Base-by-base conservation (phyloP, 2,797 vertebrate species). In the Heliangelus exortis region DNA sequence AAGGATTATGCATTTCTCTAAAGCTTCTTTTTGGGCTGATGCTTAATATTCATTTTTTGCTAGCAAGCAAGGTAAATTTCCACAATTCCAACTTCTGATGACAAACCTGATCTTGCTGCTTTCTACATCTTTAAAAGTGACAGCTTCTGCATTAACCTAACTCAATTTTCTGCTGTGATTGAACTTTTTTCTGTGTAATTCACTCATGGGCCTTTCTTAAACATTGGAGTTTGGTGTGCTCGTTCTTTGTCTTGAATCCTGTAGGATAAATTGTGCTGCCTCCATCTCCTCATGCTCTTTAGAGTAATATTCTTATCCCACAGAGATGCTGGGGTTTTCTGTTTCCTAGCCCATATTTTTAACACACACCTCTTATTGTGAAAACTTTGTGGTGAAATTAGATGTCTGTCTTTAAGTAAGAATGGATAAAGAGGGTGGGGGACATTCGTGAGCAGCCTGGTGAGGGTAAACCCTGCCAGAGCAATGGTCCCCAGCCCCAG, bases 181-280 rank as follows among this genome's bases (percentile, higher is more conserved):
- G 57, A 93, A 84, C n/a, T 3, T 80, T 94, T 88, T 93, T 73
- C 51, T 36, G 59, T 39, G 20, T 72, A 94, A 81, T 72, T 82
- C 51, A 57, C 23, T 62, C 82, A 72, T 4, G 3, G 1, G 3
- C 12, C 29, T 76, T 88, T 87, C 78, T 89, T 34, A 90, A 93
- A 61, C 51, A 50, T 28, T 25, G 12, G 12, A 75, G 12, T 61
- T 41, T 54, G 62, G 6, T n/a, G 57, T 63, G 22, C 23, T 39
- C 36, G 68, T 93, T 74, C 53, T 84, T 71, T 69, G 10, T 63
- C 69, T 65, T 5, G 2, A 89, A 68, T 48, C 20, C 26, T 36
- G 10, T 43, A 45, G 41, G 47, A 74, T 34, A 75, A 89, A 80
- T 43, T 78, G 33, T 82, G 9, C 31, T 82, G 25, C 54, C n/a